Percentiles rank a stretch among this genome's conserved stretches.
Conservation (phyloP, 2,888 invertebrate species). For the Zygogramma bicolorata region DNA sequence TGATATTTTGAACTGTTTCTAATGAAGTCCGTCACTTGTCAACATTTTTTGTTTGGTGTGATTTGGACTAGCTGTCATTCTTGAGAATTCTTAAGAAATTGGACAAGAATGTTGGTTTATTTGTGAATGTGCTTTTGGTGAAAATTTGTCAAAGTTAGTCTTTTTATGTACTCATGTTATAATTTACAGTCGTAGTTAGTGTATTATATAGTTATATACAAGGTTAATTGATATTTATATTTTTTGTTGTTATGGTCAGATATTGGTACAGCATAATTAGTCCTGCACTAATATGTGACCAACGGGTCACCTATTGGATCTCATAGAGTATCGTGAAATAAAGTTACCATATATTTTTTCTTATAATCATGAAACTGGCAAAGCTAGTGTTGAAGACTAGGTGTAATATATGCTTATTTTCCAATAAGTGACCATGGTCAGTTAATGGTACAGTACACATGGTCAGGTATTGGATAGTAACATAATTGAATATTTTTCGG, state of each 20-base stretch:
- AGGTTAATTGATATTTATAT: background rate
- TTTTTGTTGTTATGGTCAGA: conserved; percentile 4
- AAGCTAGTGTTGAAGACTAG: conserved; percentile 2
- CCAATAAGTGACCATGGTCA: background rate
- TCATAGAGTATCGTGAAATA: background rate
- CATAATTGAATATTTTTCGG: background rate
- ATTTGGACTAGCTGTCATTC: background rate
- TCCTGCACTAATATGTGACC: background rate
- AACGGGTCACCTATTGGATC: background rate
- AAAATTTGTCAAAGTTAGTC: conserved; percentile 5
- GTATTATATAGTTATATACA: conserved; percentile 12
- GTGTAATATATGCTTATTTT: background rate
- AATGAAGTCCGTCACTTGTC: background rate
- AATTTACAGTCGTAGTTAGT: conserved; percentile 12
- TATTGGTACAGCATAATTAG: background rate
- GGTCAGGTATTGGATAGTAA: background rate
- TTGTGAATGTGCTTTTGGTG: conserved; percentile 11
- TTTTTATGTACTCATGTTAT: conserved; percentile 8
- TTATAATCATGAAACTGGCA: background rate
- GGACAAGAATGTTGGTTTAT: background rate
- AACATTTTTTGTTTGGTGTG: background rate
- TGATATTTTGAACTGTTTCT: background rate
- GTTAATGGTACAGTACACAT: background rate
- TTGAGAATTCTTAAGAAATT: conserved; percentile 4
- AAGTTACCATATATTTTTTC: background rate